A percentile compares a stretch with the other conserved stretches of the same genome.
These are phyloP conservation scores for Sander lucioperca DNA, from an alignment of 2,113 vertebrate genomes.

Conservation along the genomic window DNA sequence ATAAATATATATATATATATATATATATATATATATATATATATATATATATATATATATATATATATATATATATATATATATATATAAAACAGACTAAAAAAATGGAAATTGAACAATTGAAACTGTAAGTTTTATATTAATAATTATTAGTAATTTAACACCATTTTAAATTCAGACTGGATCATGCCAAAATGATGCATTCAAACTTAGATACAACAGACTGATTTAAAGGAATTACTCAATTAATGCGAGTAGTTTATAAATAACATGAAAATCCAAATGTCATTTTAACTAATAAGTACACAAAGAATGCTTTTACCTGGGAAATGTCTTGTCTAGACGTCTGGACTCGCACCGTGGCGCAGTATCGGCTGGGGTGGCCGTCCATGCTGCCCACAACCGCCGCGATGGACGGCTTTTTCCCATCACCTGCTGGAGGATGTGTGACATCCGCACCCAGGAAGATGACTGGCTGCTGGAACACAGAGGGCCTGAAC, in stretches of 20 bases:
- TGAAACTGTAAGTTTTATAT: not conserved
- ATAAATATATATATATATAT: too few species aligned
- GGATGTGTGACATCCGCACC: conserved; percentile 98
- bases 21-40: too few species aligned
- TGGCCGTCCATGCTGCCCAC: conserved; percentile 99
- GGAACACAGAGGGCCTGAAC: conserved; percentile 95
- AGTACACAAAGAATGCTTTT: not conserved
- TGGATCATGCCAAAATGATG: not conserved
- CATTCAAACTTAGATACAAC: not conserved
- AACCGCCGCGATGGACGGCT: conserved; percentile 97
- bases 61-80: too few species aligned
- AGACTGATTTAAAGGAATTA: not conserved
- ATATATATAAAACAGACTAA: too few species aligned
- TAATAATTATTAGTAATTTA: not conserved
- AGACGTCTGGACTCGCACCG: conserved; percentile 96
- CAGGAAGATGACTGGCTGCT: conserved; percentile 98
- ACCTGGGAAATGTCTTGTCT: conserved; percentile 94
- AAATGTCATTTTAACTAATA: not conserved
- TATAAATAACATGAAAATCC: too few species aligned
- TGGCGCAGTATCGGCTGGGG: conserved; percentile 97
- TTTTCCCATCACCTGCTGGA: conserved; percentile 96
- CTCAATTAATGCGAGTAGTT: not conserved
- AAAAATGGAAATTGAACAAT: too few species aligned
- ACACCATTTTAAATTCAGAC: not conserved
- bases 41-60: too few species aligned